Percentiles rank a stretch among this genome's conserved stretches.
Conservation (phyloP, 1,140 invertebrate genomes). For the Schlechtendalia chinensis region DNA sequence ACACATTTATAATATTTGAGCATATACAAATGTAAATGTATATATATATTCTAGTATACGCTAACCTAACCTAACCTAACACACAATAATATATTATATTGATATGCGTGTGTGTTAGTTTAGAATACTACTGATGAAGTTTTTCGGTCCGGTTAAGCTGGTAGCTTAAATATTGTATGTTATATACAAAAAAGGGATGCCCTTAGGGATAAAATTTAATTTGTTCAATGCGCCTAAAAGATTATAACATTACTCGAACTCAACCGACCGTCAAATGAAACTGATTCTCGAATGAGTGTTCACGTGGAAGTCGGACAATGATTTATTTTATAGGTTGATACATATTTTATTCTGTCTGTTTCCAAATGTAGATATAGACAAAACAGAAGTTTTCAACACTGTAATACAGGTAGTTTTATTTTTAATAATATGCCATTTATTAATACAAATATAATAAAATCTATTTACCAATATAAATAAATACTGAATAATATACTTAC, state of each 20-base stretch:
- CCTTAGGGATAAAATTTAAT: constrained; percentile 36
- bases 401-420: too few species aligned
- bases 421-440: too few species aligned
- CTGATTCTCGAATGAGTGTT: constrained; percentile 36
- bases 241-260: constrained; percentile 43
- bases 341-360: neutral
- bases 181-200: constrained; percentile 29
- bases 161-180: constrained; percentile 3
- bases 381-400: neutral
- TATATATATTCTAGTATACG: neutral
- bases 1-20: neutral
- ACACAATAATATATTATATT: neutral
- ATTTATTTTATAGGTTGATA: constrained; percentile 27
- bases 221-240: constrained; percentile 35
- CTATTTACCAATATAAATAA: too few species aligned
- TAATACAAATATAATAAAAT: too few species aligned
- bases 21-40: neutral
- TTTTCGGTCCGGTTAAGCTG: constrained; percentile 36
- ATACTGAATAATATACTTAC: too few species aligned
- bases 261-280: constrained; percentile 48
- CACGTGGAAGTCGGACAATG: constrained; percentile 27
- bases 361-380: neutral
- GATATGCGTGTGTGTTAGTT: constrained; percentile 3
- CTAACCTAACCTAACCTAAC: too few species aligned
- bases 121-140: constrained; percentile 30